Evolutionary conservation across 1,140 invertebrate species (phyloP).

Genomic region (Melipona quadrifasciata): DNA sequence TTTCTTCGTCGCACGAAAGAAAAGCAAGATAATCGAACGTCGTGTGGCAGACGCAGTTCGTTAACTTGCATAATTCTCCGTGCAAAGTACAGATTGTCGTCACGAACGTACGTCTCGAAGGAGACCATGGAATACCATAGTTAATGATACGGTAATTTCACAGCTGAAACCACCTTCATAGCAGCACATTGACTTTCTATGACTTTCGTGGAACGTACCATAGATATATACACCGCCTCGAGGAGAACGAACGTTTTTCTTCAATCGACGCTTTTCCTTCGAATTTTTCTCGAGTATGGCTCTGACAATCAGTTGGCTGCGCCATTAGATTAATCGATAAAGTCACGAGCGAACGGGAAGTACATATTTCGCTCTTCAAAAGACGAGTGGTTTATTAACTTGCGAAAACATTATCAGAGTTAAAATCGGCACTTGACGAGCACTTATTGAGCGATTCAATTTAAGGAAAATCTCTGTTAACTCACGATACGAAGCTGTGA

Average conservation of each 20-base stretch:
- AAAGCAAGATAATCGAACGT: background rate
- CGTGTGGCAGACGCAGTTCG: background rate
- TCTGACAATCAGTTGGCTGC: background rate
- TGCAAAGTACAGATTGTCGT: background rate
- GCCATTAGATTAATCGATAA: background rate
- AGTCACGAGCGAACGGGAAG: background rate
- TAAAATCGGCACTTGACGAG: background rate
- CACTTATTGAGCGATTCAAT: background rate
- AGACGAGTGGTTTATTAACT: background rate
- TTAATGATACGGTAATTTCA: constrained; percentile 44
- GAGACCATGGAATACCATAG: constrained; percentile 31
- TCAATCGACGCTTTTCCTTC: background rate
- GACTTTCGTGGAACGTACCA: background rate
- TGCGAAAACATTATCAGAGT: background rate
- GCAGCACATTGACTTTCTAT: constrained; percentile 46
- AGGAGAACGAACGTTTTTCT: background rate
- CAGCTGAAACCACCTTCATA: background rate
- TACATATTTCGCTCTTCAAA: background rate
- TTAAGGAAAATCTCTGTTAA: background rate
- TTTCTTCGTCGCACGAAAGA: background rate
- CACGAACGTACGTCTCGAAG: constrained; percentile 9
- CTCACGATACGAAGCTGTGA: background rate
- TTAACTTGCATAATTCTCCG: constrained; percentile 16
- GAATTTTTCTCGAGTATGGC: background rate
- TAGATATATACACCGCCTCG: background rate